phyloP scores from a whole-genome alignment of 2,888 invertebrate genomes.

The Leptinotarsa peninsularis region DNA sequence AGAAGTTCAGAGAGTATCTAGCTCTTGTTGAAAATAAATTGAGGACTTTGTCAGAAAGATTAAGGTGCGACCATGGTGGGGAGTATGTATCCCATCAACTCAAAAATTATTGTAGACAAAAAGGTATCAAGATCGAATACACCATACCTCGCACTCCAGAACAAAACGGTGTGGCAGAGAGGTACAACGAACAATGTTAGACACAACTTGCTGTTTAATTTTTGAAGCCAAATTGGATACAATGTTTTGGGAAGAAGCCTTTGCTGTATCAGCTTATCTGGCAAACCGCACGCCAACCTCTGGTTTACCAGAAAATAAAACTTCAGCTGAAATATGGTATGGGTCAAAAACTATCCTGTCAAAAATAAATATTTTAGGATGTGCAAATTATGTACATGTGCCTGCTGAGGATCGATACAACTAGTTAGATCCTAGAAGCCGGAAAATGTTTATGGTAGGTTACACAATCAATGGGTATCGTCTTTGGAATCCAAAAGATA shows the following conservation, averaged over 20 bases:
- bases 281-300: conserved; percentile 8
- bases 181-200: no score
- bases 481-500: conserved; percentile 47
- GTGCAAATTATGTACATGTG: conserved; percentile 23
- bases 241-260: background rate
- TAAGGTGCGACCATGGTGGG: conserved; percentile 26
- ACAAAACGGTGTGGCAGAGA: no score
- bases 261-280: background rate
- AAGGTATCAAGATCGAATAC: no score
- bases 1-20: conserved; percentile 33
- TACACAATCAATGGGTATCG: conserved; percentile 46
- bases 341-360: background rate
- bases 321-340: no score
- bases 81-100: no score
- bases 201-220: no score
- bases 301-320: conserved; percentile 25
- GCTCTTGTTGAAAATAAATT: conserved; percentile 25
- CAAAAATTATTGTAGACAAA: no score
- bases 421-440: conserved; percentile 48
- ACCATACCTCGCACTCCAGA: no score
- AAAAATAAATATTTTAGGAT: conserved; percentile 49
- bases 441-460: conserved; percentile 43
- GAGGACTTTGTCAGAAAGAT: background rate
- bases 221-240: background rate
- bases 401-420: conserved; percentile 45